Evolutionary conservation across 1,140 invertebrate species (phyloP).

Genomic region (Cryptotermes secundus): DNA sequence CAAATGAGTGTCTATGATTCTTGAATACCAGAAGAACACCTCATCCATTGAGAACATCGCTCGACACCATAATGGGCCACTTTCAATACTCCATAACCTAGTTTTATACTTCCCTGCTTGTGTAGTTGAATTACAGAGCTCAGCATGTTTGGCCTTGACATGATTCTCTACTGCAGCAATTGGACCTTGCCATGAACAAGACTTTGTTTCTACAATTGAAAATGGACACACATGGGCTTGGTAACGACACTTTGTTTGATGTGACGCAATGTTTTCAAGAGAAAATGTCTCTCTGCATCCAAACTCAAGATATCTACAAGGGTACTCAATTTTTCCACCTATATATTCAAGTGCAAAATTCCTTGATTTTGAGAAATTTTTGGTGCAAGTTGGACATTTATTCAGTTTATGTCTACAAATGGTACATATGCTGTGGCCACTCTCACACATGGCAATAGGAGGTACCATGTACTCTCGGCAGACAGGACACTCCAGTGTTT

Average conservation of each 20-base stretch:
- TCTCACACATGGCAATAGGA: conserved; percentile 72
- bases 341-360: conserved; percentile 73
- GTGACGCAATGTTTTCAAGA: not conserved
- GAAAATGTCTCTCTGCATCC: not conserved
- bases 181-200: not conserved
- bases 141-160: too few species aligned
- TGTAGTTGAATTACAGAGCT: too few species aligned
- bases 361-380: conserved; percentile 65
- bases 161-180: not conserved
- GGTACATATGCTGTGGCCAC: conserved; percentile 75
- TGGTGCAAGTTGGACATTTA: conserved; percentile 72
- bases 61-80: too few species aligned
- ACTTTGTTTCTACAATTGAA: not conserved
- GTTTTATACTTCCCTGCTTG: too few species aligned
- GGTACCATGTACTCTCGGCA: conserved; percentile 74
- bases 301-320: conserved; percentile 38
- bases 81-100: too few species aligned
- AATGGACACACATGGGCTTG: not conserved
- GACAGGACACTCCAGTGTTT: conserved; percentile 72
- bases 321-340: conserved; percentile 39
- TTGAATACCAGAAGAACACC: too few species aligned
- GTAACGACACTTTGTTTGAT: not conserved
- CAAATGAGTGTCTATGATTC: too few species aligned
- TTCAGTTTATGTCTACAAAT: conserved; percentile 64
- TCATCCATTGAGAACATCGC: too few species aligned